A percentile compares a stretch with the other conserved stretches of the same genome.
These are phyloP conservation scores for Metallyticus violacea DNA, from an alignment of 2,888 invertebrate species.

Conservation along the genomic window DNA sequence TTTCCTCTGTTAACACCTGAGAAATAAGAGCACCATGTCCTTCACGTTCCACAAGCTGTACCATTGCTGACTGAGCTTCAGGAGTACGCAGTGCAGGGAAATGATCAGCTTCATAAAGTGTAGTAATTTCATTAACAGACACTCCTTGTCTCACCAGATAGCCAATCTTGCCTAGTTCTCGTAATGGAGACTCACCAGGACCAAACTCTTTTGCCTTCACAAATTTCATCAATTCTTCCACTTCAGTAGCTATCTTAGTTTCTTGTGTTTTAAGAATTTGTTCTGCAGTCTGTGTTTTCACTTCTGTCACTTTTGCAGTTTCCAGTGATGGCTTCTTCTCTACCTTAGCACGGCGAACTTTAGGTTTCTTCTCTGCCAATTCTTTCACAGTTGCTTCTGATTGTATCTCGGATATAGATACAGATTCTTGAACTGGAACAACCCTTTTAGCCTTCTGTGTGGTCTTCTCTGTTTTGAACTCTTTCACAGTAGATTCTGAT, in stretches of 20 bases:
- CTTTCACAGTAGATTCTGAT: conserved; percentile 34
- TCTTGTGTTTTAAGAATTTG: conserved; percentile 54
- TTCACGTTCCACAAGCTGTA: conserved; percentile 78
- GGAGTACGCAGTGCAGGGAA: conserved; percentile 78
- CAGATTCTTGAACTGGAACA: conserved; percentile 47
- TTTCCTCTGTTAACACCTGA: conserved; percentile 78
- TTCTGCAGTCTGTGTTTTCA: conserved; percentile 42
- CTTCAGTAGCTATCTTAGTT: conserved; percentile 47
- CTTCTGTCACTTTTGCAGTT: conserved; percentile 48
- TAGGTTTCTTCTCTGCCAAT: conserved; percentile 34
- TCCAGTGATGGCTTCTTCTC: conserved; percentile 39
- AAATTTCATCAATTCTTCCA: conserved; percentile 69
- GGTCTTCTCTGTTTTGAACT: conserved; percentile 34
- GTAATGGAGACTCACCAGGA: conserved; percentile 71
- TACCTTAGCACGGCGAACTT: conserved; percentile 36
- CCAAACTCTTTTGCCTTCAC: conserved; percentile 77
- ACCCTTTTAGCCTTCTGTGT: conserved; percentile 44
- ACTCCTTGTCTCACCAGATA: conserved; percentile 73
- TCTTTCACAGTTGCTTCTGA: conserved; percentile 51
- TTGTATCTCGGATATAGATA: conserved; percentile 57
- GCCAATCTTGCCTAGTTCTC: conserved; percentile 80
- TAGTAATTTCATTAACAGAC: conserved; percentile 70
- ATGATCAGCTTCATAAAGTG: conserved; percentile 72
- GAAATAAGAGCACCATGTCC: conserved; percentile 79
- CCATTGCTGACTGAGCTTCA: conserved; percentile 80